Base-by-base conservation (phyloP, 1,140 invertebrate genomes). In the Mizuhopecten yessoensis region DNA sequence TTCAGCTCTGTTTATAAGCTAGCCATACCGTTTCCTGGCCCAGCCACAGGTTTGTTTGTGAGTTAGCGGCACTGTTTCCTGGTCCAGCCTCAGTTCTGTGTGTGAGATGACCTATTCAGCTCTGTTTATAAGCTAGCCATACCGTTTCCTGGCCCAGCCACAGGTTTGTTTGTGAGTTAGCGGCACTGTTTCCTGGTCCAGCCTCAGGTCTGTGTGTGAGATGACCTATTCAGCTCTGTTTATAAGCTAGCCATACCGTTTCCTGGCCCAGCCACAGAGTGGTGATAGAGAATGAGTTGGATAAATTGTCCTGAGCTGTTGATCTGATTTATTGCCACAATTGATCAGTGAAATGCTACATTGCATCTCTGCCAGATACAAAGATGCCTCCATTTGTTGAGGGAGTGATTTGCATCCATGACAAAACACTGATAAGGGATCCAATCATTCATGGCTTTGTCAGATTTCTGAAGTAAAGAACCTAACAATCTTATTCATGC, bases 311-410 rank as follows among this genome's bases (percentile, higher is more conserved):
- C 57, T n/a, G 9, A 75, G n/a, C 57, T 75, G 57, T 75, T 75
- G 57, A 75, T 75, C 57, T 17, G 57, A 75, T 75, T 75, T 75
- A 75, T 75, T 75, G 57, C 57, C n/a, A 29, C 57, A 75, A 75
- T 75, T 75, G 57, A 75, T 75, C 23, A 75, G 57, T 75, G 57
- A 75, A 29, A 75, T 75, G 57, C 23, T 75, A 75, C 57, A 75
- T 75, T 75, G 57, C 23, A 7, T 75, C 29, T 75, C 23, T 7
- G 29, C 57, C 57, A n/a, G 57, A 75, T 75, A 75, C 57, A 75
- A 75, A 75, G 57, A 29, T 75, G 23, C 23, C 57, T 75, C 57
- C n/a, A 75, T 75, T 75, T 9, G 29, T 75, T 23, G 57, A 9
- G 10, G 17, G 42, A n/a, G 29, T 75, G 57, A 29, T 29, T 29